phyloP scores from a whole-genome alignment of 2,797 vertebrate species.

The Premnoplex brunnescens region DNA sequence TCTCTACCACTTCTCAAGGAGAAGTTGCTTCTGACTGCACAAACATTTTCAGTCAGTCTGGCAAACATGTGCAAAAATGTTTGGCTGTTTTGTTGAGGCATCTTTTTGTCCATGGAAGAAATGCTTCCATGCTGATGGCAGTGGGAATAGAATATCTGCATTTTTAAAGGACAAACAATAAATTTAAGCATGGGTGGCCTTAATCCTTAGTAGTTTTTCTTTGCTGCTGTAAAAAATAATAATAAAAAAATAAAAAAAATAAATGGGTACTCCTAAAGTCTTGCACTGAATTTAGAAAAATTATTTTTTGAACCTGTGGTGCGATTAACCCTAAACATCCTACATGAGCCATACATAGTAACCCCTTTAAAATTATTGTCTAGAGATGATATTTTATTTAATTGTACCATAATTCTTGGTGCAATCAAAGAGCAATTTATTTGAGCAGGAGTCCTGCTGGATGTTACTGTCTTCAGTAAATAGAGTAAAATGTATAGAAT shows the following conservation, averaged over 20 bases:
- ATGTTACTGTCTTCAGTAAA: slow-evolving; percentile 69
- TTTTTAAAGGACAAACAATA: slow-evolving; percentile 79
- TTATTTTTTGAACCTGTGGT: slow-evolving; percentile 73
- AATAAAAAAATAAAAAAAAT: slow-evolving; percentile 61
- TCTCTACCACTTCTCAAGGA: slow-evolving; percentile 63
- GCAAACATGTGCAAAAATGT: slow-evolving; percentile 65
- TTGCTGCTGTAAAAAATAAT: slow-evolving; percentile 73
- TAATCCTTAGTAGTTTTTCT: slow-evolving; percentile 78
- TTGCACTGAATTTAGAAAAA: slow-evolving; percentile 77
- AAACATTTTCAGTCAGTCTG: slow-evolving; percentile 61
- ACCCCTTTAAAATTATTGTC: slow-evolving; percentile 47
- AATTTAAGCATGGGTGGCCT: slow-evolving; percentile 81
- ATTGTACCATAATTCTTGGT: slow-evolving; percentile 38
- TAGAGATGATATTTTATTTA: slow-evolving; percentile 60
- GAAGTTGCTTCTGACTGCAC: slow-evolving; percentile 57
- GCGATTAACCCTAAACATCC: slow-evolving; percentile 74
- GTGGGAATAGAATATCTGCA: slow-evolving; percentile 68
- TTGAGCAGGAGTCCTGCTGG: slow-evolving; percentile 65
- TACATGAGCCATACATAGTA: slow-evolving; percentile 75
- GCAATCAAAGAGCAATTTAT: slow-evolving; percentile 34
- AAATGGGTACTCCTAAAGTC: slow-evolving; percentile 73
- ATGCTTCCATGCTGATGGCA: slow-evolving; percentile 65
- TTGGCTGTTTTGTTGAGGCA: slow-evolving; percentile 59
- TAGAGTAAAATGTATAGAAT: slow-evolving; percentile 64
- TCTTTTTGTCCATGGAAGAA: slow-evolving; percentile 71